Evolutionary conservation across 2,113 vertebrate species (phyloP), one percentile per base, ranked within the genome.

Genomic region (Dromiciops gliroides): DNA sequence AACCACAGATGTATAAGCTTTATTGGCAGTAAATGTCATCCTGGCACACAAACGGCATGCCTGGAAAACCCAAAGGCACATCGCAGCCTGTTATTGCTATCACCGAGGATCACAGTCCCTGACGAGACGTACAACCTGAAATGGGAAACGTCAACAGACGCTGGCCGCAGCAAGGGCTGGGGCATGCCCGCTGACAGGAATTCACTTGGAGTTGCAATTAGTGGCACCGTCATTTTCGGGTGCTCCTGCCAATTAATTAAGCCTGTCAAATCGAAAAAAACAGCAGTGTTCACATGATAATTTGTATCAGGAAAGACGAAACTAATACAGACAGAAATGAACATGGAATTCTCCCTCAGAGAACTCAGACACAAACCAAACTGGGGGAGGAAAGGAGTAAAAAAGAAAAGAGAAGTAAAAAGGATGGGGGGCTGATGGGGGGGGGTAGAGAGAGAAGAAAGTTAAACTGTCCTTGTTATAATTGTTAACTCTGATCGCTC

Each of bases 191-290:
- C 98, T 98, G 98, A 98, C 97, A 98, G 98, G 98, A 98, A 99
- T 98, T 98, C 98, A 98, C 98, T 98, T 90, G 95, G 98, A 99
- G 99, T 99, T 98, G 98, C 98, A 99, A 99, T 99, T 99, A 99
- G 99, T 98, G 98, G 98, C 97, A 97, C 98, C 99, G 99, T 99
- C 99, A 99, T 98, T 99, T 99, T 99, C 83, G 97, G 98, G 97
- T 97, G 97, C 98, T 98, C 98, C 98, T 99, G 99, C 98, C 99
- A 99, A 98, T 99, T 99, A 99, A 99, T 99, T 99, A 99, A 99
- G 98, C 95, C 98, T 98, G 99, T 99, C 99, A 99, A 98, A 99
- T 95, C 98, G 98, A 97, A 98, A 83, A 83, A 98, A 98, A 98
- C 98, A 98, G 97, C 98, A 49, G 98, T 95, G 97, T 98, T 98